These are phyloP conservation scores for Macquaria ambigua DNA, from an alignment of 2,113 vertebrate genomes.

Conservation along the genomic window DNA sequence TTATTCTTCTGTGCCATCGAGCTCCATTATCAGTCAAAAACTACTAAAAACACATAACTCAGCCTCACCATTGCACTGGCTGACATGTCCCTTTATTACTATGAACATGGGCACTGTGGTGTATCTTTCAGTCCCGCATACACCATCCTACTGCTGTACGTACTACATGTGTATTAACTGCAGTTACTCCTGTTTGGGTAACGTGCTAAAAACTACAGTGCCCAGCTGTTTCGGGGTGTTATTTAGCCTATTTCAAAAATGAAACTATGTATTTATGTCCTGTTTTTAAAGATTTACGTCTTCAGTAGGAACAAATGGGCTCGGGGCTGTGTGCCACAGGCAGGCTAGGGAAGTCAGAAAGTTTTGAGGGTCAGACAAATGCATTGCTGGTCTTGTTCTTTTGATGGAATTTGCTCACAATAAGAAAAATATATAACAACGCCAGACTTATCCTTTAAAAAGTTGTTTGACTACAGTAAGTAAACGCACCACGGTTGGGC, in stretches of 20 bases:
- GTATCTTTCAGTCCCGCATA: not conserved
- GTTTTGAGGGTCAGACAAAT: not conserved
- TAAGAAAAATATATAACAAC: conserved; percentile 2
- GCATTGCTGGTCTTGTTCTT: not conserved
- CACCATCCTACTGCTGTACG: not conserved
- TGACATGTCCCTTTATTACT: not conserved
- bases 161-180: not conserved
- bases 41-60: not conserved
- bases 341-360: not conserved
- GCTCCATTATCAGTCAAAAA: not conserved
- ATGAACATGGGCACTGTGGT: not conserved
- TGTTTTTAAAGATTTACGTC: not conserved
- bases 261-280: not conserved
- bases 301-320: not conserved
- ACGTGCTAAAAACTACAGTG: not conserved
- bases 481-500: not conserved
- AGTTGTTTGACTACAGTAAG: conserved; percentile 9
- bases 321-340: not conserved
- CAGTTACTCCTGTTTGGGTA: too few relatives aligned
- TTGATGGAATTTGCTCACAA: not conserved
- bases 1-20: not conserved
- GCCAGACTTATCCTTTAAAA: not conserved
- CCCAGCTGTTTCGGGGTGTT: not conserved
- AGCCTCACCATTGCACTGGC: not conserved
- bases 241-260: not conserved